Evolutionary conservation across 2,113 vertebrate species (phyloP).

Genomic region (Cyprinodon brontotheroides): DNA sequence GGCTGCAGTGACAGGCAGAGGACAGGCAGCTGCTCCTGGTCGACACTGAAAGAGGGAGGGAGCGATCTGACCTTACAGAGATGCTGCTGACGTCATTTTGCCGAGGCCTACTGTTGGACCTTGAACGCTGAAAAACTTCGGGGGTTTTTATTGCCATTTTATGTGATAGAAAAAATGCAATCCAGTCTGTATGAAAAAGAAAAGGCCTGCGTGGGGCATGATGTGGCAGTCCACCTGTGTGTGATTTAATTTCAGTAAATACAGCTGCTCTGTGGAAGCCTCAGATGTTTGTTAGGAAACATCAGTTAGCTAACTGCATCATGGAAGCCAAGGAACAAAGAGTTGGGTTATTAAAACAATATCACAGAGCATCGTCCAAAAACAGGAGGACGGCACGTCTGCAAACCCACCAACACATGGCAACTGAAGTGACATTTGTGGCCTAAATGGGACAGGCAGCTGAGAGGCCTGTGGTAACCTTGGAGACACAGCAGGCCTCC

Average conservation of each 20-base stretch:
- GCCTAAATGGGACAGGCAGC: too few species aligned
- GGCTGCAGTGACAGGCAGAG: conserved; percentile 61
- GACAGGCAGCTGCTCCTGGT: conserved; percentile 68
- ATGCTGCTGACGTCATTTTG: conserved; percentile 46
- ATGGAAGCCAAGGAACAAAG: neutral
- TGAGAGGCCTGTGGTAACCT: too few species aligned
- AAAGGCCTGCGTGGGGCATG: too few species aligned
- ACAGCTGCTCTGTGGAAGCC: neutral
- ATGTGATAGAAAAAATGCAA: neutral
- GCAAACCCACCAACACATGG: too few species aligned
- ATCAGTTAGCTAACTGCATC: neutral
- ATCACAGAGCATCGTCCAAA: neutral
- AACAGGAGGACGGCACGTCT: too few species aligned
- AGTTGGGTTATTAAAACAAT: neutral
- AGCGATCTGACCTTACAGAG: conserved; percentile 46
- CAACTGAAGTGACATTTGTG: too few species aligned
- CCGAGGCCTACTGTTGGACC: conserved; percentile 24
- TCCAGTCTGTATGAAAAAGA: too few species aligned
- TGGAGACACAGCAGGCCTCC: too few species aligned
- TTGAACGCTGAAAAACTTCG: neutral
- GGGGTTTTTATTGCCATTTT: neutral
- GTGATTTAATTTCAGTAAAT: neutral
- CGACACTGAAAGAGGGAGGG: conserved; percentile 46
- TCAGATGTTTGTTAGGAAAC: neutral
- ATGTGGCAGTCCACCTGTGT: neutral